Evolutionary conservation across 2,113 vertebrate genomes (phyloP).

Genomic region (Chlorodrepanis virens): DNA sequence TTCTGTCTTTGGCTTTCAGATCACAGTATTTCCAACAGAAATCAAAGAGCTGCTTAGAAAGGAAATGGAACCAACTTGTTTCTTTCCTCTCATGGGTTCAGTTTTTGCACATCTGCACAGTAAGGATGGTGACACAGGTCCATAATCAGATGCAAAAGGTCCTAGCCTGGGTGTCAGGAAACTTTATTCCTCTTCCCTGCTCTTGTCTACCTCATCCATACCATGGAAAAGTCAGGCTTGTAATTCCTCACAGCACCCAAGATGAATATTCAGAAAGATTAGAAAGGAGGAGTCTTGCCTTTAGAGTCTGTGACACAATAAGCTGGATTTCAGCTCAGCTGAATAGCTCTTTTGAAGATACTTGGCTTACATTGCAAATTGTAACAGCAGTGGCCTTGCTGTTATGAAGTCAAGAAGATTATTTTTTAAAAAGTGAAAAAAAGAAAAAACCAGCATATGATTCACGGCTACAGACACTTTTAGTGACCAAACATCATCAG

Average conservation of each 20-base stretch:
- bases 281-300: not conserved
- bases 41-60: not conserved
- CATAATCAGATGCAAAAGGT: not conserved
- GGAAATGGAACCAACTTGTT: not conserved
- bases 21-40: not conserved
- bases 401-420: not conserved
- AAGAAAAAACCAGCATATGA: not conserved
- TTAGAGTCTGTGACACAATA: not conserved
- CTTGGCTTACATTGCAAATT: not conserved
- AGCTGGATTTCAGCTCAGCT: not conserved
- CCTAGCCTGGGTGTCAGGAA: not conserved
- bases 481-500: not conserved
- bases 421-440: not conserved
- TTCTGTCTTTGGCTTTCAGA: not conserved
- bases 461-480: not conserved
- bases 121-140: not conserved
- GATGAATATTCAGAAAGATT: not conserved
- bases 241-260: not conserved
- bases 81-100: not conserved
- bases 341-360: not conserved
- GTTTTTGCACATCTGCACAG: not conserved
- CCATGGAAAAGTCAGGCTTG: not conserved
- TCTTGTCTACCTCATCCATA: not conserved
- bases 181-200: not conserved
- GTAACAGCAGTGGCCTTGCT: not conserved